Conservation (phyloP, 2,888 invertebrate species). For the Oscheius sp. region DNA sequence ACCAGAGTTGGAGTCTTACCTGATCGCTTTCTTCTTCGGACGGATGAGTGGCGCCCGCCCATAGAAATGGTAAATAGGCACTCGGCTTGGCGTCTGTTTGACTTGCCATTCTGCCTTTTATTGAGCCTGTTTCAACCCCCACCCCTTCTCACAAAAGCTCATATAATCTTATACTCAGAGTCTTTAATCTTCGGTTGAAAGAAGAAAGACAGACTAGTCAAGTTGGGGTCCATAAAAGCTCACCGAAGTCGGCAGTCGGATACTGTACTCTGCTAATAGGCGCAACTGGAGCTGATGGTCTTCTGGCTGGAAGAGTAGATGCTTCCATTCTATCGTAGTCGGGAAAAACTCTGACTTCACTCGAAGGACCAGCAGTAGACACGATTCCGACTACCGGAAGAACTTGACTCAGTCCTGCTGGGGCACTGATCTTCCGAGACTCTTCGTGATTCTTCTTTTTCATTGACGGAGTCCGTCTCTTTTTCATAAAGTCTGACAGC, state of each 20-base stretch:
- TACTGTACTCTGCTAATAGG: slow-evolving; percentile 3
- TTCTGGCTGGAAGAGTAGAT: not conserved
- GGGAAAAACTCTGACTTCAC: slow-evolving; percentile 16
- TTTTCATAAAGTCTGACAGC: slow-evolving; percentile 49
- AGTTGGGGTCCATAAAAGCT: too few species aligned
- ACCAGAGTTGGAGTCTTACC: not conserved
- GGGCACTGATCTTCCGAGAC: slow-evolving; percentile 48
- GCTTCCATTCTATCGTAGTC: slow-evolving; percentile 9
- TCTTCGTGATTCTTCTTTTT: slow-evolving; percentile 42
- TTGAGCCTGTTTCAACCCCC: slow-evolving; percentile 30
- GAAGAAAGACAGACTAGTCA: too few species aligned
- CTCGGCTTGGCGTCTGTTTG: slow-evolving; percentile 23
- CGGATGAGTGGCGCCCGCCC: slow-evolving; percentile 30
- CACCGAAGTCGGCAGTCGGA: too few species aligned
- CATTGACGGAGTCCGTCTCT: slow-evolving; percentile 47
- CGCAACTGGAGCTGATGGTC: slow-evolving; percentile 8
- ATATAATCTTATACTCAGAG: too few species aligned
- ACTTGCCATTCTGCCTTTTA: slow-evolving; percentile 36
- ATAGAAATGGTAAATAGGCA: slow-evolving; percentile 36
- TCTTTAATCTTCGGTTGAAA: too few species aligned
- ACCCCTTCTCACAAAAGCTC: not conserved
- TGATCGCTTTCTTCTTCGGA: slow-evolving; percentile 1
- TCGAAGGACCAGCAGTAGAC: slow-evolving; percentile 20
- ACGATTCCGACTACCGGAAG: slow-evolving; percentile 46
- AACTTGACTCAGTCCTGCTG: slow-evolving; percentile 50